Evolutionary conservation across 2,113 vertebrate species (phyloP).

Genomic region (Azemiops feae): DNA sequence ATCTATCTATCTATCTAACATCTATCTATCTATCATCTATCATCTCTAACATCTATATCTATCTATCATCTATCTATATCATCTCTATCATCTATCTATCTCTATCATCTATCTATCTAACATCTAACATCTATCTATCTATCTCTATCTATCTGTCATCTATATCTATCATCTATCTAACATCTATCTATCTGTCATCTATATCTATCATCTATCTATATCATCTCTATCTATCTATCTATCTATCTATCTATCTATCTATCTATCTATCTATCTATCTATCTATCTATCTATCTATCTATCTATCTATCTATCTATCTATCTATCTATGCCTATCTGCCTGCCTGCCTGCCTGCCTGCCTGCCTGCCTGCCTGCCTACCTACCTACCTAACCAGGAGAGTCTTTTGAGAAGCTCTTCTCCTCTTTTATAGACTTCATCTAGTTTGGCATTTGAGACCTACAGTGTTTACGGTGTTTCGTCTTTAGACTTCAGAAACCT

Average conservation of each 20-base stretch:
- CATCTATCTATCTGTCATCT: too few relatives aligned
- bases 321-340: too few relatives aligned
- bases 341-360: too few relatives aligned
- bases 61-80: neutral
- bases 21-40: neutral
- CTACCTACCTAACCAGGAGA: neutral
- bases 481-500: neutral
- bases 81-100: neutral
- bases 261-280: too few relatives aligned
- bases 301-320: neutral
- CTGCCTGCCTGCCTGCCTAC: too few relatives aligned
- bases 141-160: neutral
- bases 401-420: neutral
- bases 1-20: accelerated
- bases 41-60: neutral
- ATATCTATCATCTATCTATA: neutral
- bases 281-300: neutral
- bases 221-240: neutral
- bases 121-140: neutral
- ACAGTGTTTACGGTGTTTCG: neutral
- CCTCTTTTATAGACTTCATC: neutral
- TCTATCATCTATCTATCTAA: neutral
- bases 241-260: accelerated
- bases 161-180: neutral
- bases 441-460: neutral